Percentiles rank a stretch among this genome's conserved stretches.
Evolutionary conservation across 37 sponge, comb jelly and placozoan genomes (phyloP).

Genomic region (Theonella swinhoei): DNA sequence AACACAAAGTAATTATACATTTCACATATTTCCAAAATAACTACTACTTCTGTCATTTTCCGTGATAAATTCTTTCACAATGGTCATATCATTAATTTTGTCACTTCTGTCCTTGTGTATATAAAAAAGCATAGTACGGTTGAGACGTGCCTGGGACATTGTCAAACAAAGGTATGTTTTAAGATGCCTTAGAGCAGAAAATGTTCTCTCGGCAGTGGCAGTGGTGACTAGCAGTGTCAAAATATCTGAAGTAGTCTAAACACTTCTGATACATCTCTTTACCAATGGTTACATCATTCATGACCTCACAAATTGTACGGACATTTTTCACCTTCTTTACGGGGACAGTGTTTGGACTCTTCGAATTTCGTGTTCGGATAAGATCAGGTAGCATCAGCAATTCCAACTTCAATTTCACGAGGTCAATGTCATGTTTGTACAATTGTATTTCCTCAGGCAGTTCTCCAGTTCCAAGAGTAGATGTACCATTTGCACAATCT

Average conservation of each 20-base stretch:
- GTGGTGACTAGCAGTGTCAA: slow-evolving; percentile 57
- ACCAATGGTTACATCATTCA: slow-evolving; percentile 18
- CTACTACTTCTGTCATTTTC: slow-evolving; percentile 27
- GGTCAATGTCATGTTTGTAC: slow-evolving; percentile 47
- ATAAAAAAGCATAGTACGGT: slow-evolving; percentile 30
- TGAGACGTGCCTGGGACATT: slow-evolving; percentile 48
- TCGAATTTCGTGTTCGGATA: slow-evolving; percentile 10
- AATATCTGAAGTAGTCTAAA: slow-evolving; percentile 15
- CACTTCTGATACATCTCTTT: slow-evolving; percentile 43
- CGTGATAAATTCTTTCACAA: slow-evolving; percentile 31
- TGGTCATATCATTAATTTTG: slow-evolving; percentile 5
- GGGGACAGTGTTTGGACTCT: not conserved
- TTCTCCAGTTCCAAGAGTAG: not conserved
- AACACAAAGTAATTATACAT: too few species aligned
- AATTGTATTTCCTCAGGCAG: not conserved
- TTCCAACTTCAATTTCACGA: slow-evolving; percentile 32
- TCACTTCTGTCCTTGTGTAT: slow-evolving; percentile 47
- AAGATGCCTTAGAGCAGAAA: slow-evolving; percentile 50
- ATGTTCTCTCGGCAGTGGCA: slow-evolving; percentile 53
- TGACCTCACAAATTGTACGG: slow-evolving; percentile 22
- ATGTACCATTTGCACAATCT: not conserved
- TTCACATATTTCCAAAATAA: slow-evolving; percentile 33
- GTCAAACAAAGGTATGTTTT: slow-evolving; percentile 36
- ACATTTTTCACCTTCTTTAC: slow-evolving; percentile 13
- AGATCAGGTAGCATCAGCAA: slow-evolving; percentile 52